Evolutionary conservation across 2,888 invertebrate genomes (phyloP), one percentile per base, ranked within the genome.

Genomic region (Nycteola revayana): DNA sequence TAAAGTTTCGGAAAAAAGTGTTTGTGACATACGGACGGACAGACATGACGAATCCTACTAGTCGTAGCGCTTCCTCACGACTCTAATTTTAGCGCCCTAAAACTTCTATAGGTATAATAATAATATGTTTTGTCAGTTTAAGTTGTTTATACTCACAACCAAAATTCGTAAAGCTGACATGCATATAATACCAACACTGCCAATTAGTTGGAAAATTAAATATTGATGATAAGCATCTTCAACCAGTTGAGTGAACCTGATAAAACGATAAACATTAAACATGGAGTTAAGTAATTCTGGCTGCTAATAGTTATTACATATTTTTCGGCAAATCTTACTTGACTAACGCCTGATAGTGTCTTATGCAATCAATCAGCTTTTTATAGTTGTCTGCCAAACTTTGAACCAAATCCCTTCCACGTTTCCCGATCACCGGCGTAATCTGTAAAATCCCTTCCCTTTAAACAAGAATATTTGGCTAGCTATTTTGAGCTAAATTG

Each of bases 191-290:
- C 83, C 88, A 28, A 89, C 85, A 24, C 89, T 84, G 3, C 90
- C 90, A 6, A 78, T 63, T 4, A 91, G 73, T 70, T 91, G 91
- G 20, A 90, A 89, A 18, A 90, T 54, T 26, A 91, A 68, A 41
- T 88, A 85, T 1, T 76, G 66, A 25, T 91, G 90, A 21, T 86
- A 88, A 0, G 89, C 78, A 25, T 82, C 60, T 55, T 90, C 89
- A 1, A 90, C 75, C 2, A 79, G 68, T 14, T 66, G 47, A 10
- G 77, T 78, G 28, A 91, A 84, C 22, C 89, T 91, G 60, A 21
- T 21, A 7, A 21, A 21, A 18, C n/a, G n/a, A n/a, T n/a, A n/a
- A n/a, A n/a, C n/a, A 14, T 14, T 14, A 3, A 14, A 14, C 3
- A 14, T 3, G 3, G 14, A 14, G 5, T 3, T 2, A 14, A 14